These are phyloP conservation scores for Charanyca ferruginea DNA, from an alignment of 2,888 invertebrate species.

Conservation along the genomic window DNA sequence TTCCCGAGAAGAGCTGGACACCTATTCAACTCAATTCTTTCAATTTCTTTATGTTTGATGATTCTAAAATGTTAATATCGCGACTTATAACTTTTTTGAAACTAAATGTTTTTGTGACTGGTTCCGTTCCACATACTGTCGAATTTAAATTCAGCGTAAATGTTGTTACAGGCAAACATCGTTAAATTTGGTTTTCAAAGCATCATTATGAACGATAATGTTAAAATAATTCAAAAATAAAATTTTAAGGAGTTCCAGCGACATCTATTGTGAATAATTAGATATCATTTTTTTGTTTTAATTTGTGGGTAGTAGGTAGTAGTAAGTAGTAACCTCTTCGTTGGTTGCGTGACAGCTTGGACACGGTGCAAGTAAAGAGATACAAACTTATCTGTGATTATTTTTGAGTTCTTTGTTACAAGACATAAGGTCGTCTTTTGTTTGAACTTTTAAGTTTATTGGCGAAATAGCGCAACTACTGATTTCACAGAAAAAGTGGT, in stretches of 20 bases:
- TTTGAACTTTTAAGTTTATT: too few relatives aligned
- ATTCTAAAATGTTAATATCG: conserved; percentile 66
- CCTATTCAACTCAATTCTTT: conserved; percentile 54
- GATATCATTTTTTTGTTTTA: conserved; percentile 1
- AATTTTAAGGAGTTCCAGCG: conserved; percentile 16
- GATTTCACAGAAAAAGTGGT: too few relatives aligned
- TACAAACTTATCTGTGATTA: too few relatives aligned
- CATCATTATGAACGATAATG: neutral
- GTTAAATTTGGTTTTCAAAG: neutral
- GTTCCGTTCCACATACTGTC: neutral
- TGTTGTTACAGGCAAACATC: neutral
- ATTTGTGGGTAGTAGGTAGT: conserved; percentile 50
- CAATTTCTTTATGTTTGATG: conserved; percentile 26
- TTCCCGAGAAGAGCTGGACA: conserved; percentile 86
- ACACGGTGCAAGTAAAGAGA: too few relatives aligned
- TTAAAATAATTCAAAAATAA: neutral
- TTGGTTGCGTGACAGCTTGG: neutral
- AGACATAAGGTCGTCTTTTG: too few relatives aligned
- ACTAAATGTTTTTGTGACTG: neutral
- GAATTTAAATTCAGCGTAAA: neutral
- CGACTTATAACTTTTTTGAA: conserved; percentile 60
- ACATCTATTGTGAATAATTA: conserved; percentile 44
- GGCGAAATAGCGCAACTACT: too few relatives aligned
- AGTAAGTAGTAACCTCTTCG: too few relatives aligned
- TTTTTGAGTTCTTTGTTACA: too few relatives aligned